phyloP scores from a whole-genome alignment of 2,113 vertebrate species.

The Hystrix brachyura region DNA sequence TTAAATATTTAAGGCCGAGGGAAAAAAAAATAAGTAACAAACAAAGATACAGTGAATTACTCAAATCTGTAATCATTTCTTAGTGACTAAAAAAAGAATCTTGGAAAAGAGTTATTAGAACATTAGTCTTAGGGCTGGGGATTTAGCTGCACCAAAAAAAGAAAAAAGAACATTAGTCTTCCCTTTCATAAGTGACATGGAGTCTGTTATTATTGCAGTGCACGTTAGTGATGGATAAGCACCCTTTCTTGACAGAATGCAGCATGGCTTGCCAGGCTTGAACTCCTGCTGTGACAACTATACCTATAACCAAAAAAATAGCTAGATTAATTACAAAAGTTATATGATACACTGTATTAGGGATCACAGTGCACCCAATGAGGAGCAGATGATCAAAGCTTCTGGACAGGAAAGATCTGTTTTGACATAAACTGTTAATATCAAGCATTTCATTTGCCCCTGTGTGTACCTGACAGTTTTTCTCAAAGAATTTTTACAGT shows the following conservation, averaged over 20 bases:
- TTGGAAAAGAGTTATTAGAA: neutral
- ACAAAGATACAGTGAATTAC: neutral
- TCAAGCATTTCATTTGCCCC: neutral
- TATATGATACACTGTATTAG: neutral
- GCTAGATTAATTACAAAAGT: neutral
- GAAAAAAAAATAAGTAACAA: neutral
- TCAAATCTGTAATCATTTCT: neutral
- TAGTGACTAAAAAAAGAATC: neutral
- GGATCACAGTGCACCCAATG: neutral
- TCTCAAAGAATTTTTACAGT: neutral
- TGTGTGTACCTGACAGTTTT: neutral
- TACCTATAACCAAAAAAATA: neutral
- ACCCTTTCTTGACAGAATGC: neutral
- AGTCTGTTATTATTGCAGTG: neutral
- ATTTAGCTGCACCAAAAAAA: no score
- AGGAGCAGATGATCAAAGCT: neutral
- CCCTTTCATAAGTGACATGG: neutral
- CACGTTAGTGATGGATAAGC: neutral
- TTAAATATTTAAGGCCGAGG: neutral
- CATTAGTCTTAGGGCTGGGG: no score
- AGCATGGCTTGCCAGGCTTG: neutral
- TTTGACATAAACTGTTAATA: neutral
- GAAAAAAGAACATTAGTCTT: neutral
- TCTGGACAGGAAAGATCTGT: neutral
- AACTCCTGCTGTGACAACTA: neutral